Conservation (phyloP, 2,888 invertebrate species). For the Nomada ferruginata region DNA sequence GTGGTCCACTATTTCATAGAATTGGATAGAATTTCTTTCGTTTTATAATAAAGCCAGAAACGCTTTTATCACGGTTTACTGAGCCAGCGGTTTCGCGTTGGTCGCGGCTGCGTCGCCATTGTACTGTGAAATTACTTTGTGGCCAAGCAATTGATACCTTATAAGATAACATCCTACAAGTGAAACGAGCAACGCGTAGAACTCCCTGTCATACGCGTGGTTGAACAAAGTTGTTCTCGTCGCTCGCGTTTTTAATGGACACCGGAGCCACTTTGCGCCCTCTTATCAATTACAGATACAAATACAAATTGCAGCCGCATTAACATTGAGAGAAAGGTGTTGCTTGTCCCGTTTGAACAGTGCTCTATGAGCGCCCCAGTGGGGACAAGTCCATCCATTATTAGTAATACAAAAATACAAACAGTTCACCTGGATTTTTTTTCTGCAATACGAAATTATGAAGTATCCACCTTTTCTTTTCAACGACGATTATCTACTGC, state of each 20-base stretch:
- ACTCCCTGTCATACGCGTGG: constrained; percentile 34
- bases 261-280: background rate
- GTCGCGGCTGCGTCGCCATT: constrained; percentile 32
- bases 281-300: constrained; percentile 22
- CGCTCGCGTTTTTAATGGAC: constrained; percentile 13
- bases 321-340: constrained; percentile 3
- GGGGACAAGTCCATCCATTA: background rate
- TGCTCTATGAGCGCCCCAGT: background rate
- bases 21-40: background rate
- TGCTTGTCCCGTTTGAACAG: background rate
- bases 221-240: constrained; percentile 41
- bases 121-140: constrained; percentile 61
- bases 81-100: constrained; percentile 9
- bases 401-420: background rate
- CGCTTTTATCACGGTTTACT: constrained; percentile 32
- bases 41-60: constrained; percentile 2
- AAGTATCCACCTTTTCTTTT: background rate
- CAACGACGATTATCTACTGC: no score
- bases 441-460: background rate
- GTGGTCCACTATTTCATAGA: background rate
- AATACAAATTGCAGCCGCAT: background rate
- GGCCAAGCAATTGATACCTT: constrained; percentile 56
- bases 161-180: constrained; percentile 32
- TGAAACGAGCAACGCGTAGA: constrained; percentile 28
- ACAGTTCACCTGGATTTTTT: background rate